phyloP scores from a whole-genome alignment of 2,113 vertebrate species.

The Zosterops pallidus region DNA sequence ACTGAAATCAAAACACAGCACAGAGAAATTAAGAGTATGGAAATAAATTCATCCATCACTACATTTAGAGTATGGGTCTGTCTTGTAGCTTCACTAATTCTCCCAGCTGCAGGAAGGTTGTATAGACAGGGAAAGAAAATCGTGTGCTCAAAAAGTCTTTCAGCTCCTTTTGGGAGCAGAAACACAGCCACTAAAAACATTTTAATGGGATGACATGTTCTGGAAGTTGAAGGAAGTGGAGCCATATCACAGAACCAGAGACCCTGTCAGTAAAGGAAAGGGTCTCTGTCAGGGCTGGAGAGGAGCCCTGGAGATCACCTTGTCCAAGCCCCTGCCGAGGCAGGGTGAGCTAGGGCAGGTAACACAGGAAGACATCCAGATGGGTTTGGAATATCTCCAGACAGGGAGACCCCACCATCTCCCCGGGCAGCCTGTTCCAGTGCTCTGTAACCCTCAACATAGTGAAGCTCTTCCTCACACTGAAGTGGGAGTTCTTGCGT shows the following conservation, averaged over 20 bases:
- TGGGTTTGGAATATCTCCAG: not conserved
- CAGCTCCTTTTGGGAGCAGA: not conserved
- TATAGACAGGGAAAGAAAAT: fast-evolving
- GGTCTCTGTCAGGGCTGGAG: not conserved
- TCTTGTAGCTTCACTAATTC: not conserved
- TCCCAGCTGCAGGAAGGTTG: fast-evolving
- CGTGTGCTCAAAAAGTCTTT: fast-evolving
- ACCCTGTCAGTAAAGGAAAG: not conserved
- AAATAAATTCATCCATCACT: not conserved
- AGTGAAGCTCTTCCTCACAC: not conserved
- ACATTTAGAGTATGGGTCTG: fast-evolving
- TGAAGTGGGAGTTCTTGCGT: not conserved
- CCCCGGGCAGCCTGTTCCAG: not conserved
- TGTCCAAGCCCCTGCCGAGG: not conserved
- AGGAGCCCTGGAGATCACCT: not conserved
- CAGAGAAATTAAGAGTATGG: not conserved
- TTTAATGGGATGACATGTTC: no score
- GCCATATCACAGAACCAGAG: not conserved
- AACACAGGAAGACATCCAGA: not conserved
- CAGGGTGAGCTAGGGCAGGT: not conserved
- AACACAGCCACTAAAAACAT: fast-evolving
- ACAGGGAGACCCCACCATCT: not conserved
- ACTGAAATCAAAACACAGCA: constrained; percentile 66
- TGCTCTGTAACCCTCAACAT: not conserved
- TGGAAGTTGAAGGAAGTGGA: not conserved